Evolutionary conservation across 2,113 vertebrate genomes (phyloP), one percentile per base, ranked within the genome.

Genomic region (Brachyhypopomus gauderio): DNA sequence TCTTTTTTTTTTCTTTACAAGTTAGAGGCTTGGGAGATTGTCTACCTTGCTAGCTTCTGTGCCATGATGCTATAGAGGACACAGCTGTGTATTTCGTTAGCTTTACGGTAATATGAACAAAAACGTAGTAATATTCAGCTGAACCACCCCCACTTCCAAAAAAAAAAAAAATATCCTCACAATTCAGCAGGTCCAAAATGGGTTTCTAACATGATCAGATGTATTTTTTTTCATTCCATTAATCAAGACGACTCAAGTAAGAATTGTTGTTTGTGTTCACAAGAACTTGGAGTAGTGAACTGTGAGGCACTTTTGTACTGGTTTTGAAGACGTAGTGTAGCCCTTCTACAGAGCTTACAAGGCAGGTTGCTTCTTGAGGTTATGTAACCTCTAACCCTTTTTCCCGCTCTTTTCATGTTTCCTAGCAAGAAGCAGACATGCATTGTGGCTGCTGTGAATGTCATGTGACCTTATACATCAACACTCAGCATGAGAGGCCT

Each of bases 311-410:
- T 71, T 55, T 34, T 75, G 16, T n/a, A 5, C 22, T 60, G 23
- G 63, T 48, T 78, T 77, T 23, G 59, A 8, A 19, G 59, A 72
- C 34, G 22, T 63, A 56, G 38, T 38, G 71, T 60, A 30, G 30
- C 30, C 38, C 55, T 76, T 77, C 55, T 78, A 77, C 79, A 63
- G 52, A 63, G 30, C 56, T 74, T 78, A 64, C 27, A 52, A 36
- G 72, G 75, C 55, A 67, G 34, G 5, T 25, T 27, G 34, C 67
- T 67, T 34, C 23, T 22, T 36, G n/a, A 5, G 9, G 52, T 87
- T 78, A 72, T 74, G 63, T 78, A 84, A 83, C 74, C 59, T 56
- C 60, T 67, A 11, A 41, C 56, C 22, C 58, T 58, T 1, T 58
- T 58, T 56, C 14, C n/a, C 2, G 6, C 23, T 59, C 25, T 72